Percentiles rank a stretch among this genome's conserved stretches.
Evolutionary conservation across 2,888 invertebrate species (phyloP).

Genomic region (Thecocarcelia acutangulata): DNA sequence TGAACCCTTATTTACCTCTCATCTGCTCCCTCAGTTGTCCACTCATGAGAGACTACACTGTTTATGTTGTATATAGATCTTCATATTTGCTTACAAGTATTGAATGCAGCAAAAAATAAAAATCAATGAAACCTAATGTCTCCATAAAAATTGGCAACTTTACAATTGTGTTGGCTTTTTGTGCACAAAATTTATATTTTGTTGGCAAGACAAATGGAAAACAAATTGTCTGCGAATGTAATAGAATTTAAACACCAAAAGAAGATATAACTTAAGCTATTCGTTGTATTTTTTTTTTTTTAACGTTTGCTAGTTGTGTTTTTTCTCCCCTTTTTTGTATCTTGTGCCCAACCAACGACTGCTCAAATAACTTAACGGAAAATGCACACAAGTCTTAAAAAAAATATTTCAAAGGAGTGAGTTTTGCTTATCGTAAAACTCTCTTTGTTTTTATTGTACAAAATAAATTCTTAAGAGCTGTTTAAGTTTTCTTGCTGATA

Average conservation of each 20-base stretch:
- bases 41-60: too few relatives aligned
- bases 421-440: slow-evolving; percentile 3
- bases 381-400: slow-evolving; percentile 23
- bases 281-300: slow-evolving; percentile 12
- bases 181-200: slow-evolving; percentile 55
- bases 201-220: slow-evolving; percentile 61
- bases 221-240: slow-evolving; percentile 55
- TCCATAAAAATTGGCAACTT: slow-evolving; percentile 60
- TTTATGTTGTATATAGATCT: too few relatives aligned
- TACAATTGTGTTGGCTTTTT: slow-evolving; percentile 48
- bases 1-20: too few relatives aligned
- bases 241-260: slow-evolving; percentile 45
- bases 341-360: slow-evolving; percentile 22
- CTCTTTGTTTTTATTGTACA: background rate
- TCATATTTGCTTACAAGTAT: slow-evolving; percentile 32
- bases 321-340: background rate
- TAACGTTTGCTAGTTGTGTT: background rate
- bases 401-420: slow-evolving; percentile 22
- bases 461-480: too few relatives aligned
- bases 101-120: slow-evolving; percentile 34
- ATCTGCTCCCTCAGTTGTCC: too few relatives aligned
- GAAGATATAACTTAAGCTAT: slow-evolving; percentile 11
- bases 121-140: slow-evolving; percentile 63
- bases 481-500: too few relatives aligned
- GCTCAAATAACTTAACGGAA: slow-evolving; percentile 14